Percentiles rank a stretch among this genome's conserved stretches.
These are phyloP conservation scores for Pseudomyrmex concolor DNA, from an alignment of 1,140 invertebrate species.

Conservation along the genomic window DNA sequence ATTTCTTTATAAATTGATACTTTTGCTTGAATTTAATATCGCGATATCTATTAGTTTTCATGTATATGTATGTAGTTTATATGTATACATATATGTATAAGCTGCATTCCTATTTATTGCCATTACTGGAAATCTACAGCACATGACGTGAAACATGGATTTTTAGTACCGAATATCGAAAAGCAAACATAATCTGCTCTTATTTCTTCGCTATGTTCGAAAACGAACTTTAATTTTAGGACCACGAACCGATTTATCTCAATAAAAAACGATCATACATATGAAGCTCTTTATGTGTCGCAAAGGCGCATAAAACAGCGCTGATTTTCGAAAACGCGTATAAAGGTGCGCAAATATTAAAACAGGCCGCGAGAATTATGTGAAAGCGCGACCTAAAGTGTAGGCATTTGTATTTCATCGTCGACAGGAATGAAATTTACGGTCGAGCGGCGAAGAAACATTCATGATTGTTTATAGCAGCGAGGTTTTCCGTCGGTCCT, in stretches of 20 bases:
- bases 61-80: too few species aligned
- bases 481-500: slow-evolving; percentile 56
- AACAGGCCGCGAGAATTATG: slow-evolving; percentile 51
- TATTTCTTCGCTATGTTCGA: neutral
- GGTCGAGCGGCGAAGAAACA: slow-evolving; percentile 65
- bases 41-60: neutral
- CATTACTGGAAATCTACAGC: too few species aligned
- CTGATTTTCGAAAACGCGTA: slow-evolving; percentile 10
- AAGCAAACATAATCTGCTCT: too few species aligned
- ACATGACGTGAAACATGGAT: too few species aligned
- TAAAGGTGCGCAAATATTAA: slow-evolving; percentile 50
- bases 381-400: neutral
- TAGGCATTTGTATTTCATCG: slow-evolving; percentile 62
- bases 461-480: slow-evolving; percentile 78
- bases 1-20: neutral
- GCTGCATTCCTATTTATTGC: too few species aligned
- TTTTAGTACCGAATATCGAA: too few species aligned
- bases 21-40: neutral
- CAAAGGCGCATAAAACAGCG: neutral
- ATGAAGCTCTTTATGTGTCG: neutral
- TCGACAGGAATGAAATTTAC: slow-evolving; percentile 77
- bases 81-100: too few species aligned
- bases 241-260: slow-evolving; percentile 35
- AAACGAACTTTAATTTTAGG: neutral
- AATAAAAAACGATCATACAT: neutral